Conservation (phyloP, 1,140 invertebrate species). For the Micrasema minimum region DNA sequence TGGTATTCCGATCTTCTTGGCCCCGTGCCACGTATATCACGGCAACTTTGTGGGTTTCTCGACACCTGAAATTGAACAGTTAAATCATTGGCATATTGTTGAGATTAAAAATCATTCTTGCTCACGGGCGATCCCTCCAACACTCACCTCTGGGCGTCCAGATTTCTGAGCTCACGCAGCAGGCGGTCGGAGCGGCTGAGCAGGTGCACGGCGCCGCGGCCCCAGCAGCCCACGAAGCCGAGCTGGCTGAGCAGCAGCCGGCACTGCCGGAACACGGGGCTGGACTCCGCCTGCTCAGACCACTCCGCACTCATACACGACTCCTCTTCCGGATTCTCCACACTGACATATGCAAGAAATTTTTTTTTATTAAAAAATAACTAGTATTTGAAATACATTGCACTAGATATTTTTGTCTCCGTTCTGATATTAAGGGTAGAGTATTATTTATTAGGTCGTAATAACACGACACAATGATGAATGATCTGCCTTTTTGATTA, state of each 20-base stretch:
- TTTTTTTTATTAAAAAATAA: too few relatives aligned
- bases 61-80: slow-evolving; percentile 68
- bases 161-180: slow-evolving; percentile 89
- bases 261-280: slow-evolving; percentile 80
- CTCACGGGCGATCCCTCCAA: too few relatives aligned
- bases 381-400: too few relatives aligned
- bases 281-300: slow-evolving; percentile 38
- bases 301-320: slow-evolving; percentile 40
- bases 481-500: too few relatives aligned
- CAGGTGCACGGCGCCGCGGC: slow-evolving; percentile 85
- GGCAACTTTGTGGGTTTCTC: slow-evolving; percentile 99
- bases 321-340: slow-evolving; percentile 57
- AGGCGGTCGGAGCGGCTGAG: slow-evolving; percentile 91
- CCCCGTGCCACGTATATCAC: slow-evolving; percentile 97
- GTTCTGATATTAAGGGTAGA: too few relatives aligned
- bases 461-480: too few relatives aligned
- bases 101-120: too few relatives aligned
- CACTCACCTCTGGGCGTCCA: slow-evolving; percentile 89
- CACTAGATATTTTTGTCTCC: too few relatives aligned
- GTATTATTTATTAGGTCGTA: too few relatives aligned
- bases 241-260: slow-evolving; percentile 89
- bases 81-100: too few relatives aligned
- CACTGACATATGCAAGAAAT: slow-evolving; percentile 35
- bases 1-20: slow-evolving; percentile 96
- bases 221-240: slow-evolving; percentile 90